These are phyloP conservation scores for Globodera rostochiensis DNA, from an alignment of 1,140 invertebrate species.

Conservation along the genomic window DNA sequence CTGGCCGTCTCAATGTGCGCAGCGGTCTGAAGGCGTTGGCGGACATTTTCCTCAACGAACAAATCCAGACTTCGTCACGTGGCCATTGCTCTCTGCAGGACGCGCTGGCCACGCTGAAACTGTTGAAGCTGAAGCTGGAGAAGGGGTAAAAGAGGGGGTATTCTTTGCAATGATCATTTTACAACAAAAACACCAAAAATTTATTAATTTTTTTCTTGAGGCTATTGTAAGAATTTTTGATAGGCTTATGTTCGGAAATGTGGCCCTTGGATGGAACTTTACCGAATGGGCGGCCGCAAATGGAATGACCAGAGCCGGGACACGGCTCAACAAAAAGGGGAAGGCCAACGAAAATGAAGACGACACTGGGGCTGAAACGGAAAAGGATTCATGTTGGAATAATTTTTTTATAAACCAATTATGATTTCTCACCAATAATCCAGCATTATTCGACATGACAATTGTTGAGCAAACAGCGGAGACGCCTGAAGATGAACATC, in stretches of 20 bases:
- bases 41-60: slow-evolving; percentile 35
- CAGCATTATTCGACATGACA: background rate
- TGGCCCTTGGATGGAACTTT: slow-evolving; percentile 32
- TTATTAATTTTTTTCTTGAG: background rate
- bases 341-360: background rate
- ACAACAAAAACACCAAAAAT: background rate
- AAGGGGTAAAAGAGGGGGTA: slow-evolving; percentile 29
- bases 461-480: background rate
- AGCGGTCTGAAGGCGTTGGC: slow-evolving; percentile 34
- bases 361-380: background rate
- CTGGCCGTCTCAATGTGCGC: slow-evolving; percentile 22
- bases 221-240: background rate
- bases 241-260: slow-evolving; percentile 38
- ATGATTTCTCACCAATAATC: background rate
- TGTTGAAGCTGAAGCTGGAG: slow-evolving; percentile 36
- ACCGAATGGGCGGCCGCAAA: slow-evolving; percentile 29
- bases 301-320: slow-evolving; percentile 30
- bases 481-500: no score
- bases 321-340: slow-evolving; percentile 4
- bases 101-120: slow-evolving; percentile 37
- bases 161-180: background rate
- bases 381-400: background rate
- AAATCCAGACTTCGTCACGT: slow-evolving; percentile 29
- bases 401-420: background rate
- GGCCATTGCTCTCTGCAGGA: slow-evolving; percentile 43